Evolutionary conservation across 2,888 invertebrate species (phyloP), one percentile per base, ranked within the genome.

Genomic region (Epicampocera succincta): DNA sequence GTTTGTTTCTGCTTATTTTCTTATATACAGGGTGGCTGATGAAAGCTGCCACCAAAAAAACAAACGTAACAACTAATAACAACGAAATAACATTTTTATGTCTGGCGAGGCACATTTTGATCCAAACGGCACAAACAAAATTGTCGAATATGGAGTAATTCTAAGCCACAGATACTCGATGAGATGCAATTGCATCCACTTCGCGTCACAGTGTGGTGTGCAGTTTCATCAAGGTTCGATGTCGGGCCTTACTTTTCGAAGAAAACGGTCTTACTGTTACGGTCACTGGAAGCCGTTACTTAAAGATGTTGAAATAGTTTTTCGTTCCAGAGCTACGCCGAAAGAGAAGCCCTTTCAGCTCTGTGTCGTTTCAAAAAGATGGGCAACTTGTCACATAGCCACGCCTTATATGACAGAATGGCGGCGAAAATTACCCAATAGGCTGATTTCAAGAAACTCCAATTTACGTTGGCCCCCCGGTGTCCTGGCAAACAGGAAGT

Each of bases 171-270:
- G 56, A 56, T 38, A 56, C 56, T 33, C 12, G 11, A 58, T 17
- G 12, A 21, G 48, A 48, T 11, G 48, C 29, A 63, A 63, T 48
- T 46, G 17, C 25, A 46, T 48, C 48, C 46, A 17, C 46, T 33
- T 33, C 29, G 63, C n/a, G 29, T 63, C 46, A 63, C 63, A 48
- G 46, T 63, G 29, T 63, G 46, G 12, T 63, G 33, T 63, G 63
- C 33, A 63, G 48, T 63, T 63, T 63, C 17, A 48, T 63, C 48
- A 48, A 25, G 46, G n/a, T 63, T n/a, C 46, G 33, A 33, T 63
- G 15, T 63, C 48, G 33, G 46, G 33, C 48, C 63, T 11, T 29
- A 33, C 33, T 63, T 63, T 46, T 63, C 17, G 15, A 33, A 44
- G 44, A 61, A 44, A 29, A 29, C 46, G 29, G 46, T 61, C 19